Evolutionary conservation across 2,113 vertebrate species (phyloP), one percentile per base, ranked within the genome.

Genomic region (Melierax canorus): DNA sequence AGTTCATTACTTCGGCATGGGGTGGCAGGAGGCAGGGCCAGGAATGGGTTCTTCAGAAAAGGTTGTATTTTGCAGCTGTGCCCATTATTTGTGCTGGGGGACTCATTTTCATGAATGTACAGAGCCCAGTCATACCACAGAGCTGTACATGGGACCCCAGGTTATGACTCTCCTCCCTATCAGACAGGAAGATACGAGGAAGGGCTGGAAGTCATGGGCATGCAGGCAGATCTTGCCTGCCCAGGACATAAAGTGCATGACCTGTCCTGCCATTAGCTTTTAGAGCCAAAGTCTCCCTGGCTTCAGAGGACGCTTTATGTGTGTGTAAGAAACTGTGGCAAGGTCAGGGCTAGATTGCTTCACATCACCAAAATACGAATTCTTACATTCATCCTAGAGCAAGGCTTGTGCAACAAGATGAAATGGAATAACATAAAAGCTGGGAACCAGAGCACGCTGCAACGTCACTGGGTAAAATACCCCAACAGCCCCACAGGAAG

Each of bases 331-430:
- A 91, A 71, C 58, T 1, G 0, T 13, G 7, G 80, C 73, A 69
- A 95, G 94, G 95, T 78, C 80, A 96, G 46, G 46, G 26, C 50
- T 71, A 46, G 72, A 80, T 95, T 92, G 88, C 93, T 76, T 96
- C 88, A 94, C 78, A 38, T 55, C 72, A 78, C 91, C 68, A 84
- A 84, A 90, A 77, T 13, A 80, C 2, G 1, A 43, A 93, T 90
- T 86, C 41, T 26, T 8, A 20, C 12, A 15, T 88, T 93, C 75
- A 55, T 93, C 82, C 75, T 59, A 38, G 43, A 97, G 86, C 86
- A 86, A 86, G 38, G 23, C 58, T 93, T 86, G 86, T 95, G 94
- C 88, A 96, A 96, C 50, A 67, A n/a, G 78, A 46, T 48, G 14
- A 63, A 83, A 46, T 67, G 73, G 72, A 97, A 23, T 86, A 43